These are phyloP conservation scores for Falco rusticolus DNA, from an alignment of 2,797 vertebrate genomes.

Conservation along the genomic window DNA sequence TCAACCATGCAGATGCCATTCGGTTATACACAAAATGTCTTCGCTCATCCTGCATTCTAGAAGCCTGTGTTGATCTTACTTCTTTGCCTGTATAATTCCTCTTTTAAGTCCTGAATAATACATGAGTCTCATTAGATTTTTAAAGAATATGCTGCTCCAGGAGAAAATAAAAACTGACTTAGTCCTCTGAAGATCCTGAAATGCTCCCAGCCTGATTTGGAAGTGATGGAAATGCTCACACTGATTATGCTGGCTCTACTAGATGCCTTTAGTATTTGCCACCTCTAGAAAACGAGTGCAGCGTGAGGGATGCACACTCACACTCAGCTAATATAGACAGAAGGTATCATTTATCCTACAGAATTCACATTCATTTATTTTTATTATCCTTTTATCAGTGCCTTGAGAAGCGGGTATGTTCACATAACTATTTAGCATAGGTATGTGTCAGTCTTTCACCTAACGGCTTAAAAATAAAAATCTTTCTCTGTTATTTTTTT, in stretches of 20 bases:
- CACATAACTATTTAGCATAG: neutral
- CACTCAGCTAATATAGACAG: neutral
- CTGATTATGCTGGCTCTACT: neutral
- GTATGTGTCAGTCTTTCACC: neutral
- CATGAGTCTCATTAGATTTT: neutral
- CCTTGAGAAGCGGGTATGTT: neutral
- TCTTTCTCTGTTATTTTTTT: neutral
- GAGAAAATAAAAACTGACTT: neutral
- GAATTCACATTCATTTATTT: neutral
- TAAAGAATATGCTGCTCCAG: neutral
- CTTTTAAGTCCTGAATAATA: neutral
- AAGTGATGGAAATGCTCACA: neutral
- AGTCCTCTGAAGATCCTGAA: neutral
- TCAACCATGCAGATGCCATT: neutral
- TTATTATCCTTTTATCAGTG: neutral
- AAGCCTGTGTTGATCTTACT: neutral
- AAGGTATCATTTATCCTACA: neutral
- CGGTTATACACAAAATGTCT: neutral
- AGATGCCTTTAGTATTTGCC: neutral
- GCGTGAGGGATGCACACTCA: neutral
- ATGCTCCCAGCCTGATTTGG: neutral
- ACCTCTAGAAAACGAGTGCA: neutral
- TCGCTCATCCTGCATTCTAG: neutral
- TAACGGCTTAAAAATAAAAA: neutral
- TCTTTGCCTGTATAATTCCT: neutral